phyloP scores from a whole-genome alignment of 2,888 invertebrate species.

The Seladonia tumulorum region DNA sequence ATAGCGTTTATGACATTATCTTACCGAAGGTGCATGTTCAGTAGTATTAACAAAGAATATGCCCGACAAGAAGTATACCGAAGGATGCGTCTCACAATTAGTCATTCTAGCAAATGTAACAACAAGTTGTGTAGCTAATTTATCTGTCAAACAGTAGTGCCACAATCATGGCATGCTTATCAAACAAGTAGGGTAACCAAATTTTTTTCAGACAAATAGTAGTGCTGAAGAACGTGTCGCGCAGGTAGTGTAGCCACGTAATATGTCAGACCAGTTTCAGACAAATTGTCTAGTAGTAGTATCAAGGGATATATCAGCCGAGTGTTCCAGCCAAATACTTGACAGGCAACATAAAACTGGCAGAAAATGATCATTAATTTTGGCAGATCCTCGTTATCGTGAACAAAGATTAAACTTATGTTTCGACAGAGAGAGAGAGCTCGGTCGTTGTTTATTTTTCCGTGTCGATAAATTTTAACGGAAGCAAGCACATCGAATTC shows the following conservation, averaged over 20 bases:
- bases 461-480: background rate
- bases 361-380: no score
- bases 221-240: background rate
- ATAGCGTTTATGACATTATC: no score
- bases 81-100: background rate
- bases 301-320: no score
- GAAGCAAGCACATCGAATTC: background rate
- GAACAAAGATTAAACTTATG: background rate
- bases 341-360: no score
- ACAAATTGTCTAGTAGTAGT: no score
- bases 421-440: no score
- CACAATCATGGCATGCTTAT: no score
- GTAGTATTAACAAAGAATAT: background rate
- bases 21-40: no score
- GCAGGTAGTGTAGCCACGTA: background rate
- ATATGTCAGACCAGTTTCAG: background rate
- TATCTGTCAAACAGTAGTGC: background rate
- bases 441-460: background rate
- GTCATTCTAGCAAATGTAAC: rapidly evolving
- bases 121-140: background rate
- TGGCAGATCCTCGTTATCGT: background rate
- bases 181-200: no score
- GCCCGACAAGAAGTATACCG: no score
- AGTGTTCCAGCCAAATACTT: no score
- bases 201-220: background rate